Base-by-base conservation (phyloP, 2,797 vertebrate genomes). In the Melanotaenia parkinsoni region DNA sequence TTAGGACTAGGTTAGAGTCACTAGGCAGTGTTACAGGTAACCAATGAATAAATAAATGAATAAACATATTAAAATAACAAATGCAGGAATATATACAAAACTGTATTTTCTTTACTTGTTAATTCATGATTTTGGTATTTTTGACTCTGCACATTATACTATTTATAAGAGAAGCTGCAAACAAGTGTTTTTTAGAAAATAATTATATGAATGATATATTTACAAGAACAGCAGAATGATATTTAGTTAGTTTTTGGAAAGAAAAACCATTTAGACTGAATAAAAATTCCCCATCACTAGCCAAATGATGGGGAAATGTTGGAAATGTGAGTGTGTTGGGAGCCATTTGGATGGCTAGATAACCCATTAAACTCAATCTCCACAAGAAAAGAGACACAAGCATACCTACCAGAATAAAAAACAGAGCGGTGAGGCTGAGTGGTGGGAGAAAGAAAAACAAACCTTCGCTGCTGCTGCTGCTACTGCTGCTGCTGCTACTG, bases 401-500 rank as follows among this genome's bases (percentile, higher is more conserved):
- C 12, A 40, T 13, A 40, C 6, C 50, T 3, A 22, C 10, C 8
- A 12, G 22, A 4, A 11, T 22, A 22, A 22, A 9, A 51, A 51
- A 50, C 47, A 50, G n/a, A 50, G 47, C 8, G 35, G 35, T 11
- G 2, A 37, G 35, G 38, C 38, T 13, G 38, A 13, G 38, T 13
- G 13, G 38, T 40, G 12, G 38, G 38, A 40, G 38, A 28, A 28
- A 28, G 28, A 28, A 28, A 28, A 28, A 28, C 28, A 28, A 28
- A 28, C 28, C 28, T 28, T 28, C 28, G 38, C 95, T 95, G 74
- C 87, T 92, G 70, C 87, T 82, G 26, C 76, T 78, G 59, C 86
- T 76, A 58, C 95, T 95, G 76, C 94, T 95, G 53, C 92, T 90
- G 83, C 89, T 93, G 79, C 88, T 93, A 81, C 87, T 74, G 73